Evolutionary conservation across 2,113 vertebrate genomes (phyloP).

Genomic region (Tachysurus fulvidraco): DNA sequence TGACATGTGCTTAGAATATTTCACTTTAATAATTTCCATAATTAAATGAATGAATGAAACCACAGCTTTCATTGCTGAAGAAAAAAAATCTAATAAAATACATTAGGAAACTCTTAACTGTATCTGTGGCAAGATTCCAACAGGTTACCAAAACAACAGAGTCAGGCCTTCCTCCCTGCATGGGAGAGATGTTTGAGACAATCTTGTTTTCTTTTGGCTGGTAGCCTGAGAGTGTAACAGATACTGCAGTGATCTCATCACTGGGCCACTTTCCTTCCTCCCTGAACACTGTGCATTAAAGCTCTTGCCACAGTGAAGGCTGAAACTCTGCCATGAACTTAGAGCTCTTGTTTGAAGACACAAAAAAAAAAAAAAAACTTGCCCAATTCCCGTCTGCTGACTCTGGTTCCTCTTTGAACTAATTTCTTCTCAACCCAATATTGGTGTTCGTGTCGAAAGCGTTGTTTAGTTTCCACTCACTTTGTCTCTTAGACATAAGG

Average conservation of each 20-base stretch:
- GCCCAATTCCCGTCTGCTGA: background rate
- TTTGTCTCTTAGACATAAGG: background rate
- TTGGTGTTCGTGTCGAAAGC: background rate
- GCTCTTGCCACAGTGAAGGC: slow-evolving; percentile 21
- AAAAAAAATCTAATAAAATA: background rate
- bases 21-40: slow-evolving; percentile 13
- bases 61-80: background rate
- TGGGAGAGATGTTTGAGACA: slow-evolving; percentile 56
- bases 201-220: slow-evolving; percentile 55
- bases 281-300: slow-evolving; percentile 42
- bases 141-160: slow-evolving; percentile 50
- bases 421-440: background rate
- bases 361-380: background rate
- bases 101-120: slow-evolving; percentile 40
- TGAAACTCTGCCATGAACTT: slow-evolving; percentile 50
- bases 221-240: slow-evolving; percentile 54
- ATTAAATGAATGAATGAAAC: background rate
- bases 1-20: background rate
- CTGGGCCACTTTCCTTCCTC: slow-evolving; percentile 44
- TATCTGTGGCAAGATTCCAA: slow-evolving; percentile 63
- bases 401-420: slow-evolving; percentile 36
- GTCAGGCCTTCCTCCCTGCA: slow-evolving; percentile 48
- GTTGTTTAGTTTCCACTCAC: background rate
- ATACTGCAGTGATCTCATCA: slow-evolving; percentile 59
- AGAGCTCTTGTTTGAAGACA: slow-evolving; percentile 21